Percentiles rank a stretch among this genome's conserved stretches.
Evolutionary conservation across 1,140 invertebrate genomes (phyloP).

Genomic region (Ips nitidus): DNA sequence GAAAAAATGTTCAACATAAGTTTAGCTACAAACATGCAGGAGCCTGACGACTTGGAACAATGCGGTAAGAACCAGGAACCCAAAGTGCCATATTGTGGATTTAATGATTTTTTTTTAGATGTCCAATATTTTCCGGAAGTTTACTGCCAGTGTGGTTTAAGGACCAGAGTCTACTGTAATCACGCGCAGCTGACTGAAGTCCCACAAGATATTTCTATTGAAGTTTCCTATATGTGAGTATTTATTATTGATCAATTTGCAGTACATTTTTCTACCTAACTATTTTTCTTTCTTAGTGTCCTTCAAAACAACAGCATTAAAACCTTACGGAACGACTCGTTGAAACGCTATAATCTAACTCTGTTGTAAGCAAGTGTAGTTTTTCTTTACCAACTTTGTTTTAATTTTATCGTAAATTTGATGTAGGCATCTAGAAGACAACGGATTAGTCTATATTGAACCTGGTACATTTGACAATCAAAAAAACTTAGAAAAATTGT

Average conservation of each 20-base stretch:
- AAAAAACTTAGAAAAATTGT: conserved; percentile 19
- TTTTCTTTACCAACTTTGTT: not conserved
- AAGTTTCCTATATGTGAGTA: conserved; percentile 25
- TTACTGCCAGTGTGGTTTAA: conserved; percentile 21
- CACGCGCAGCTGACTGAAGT: conserved; percentile 13
- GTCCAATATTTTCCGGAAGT: conserved; percentile 6
- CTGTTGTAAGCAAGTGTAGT: conserved; percentile 10
- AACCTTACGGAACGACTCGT: conserved; percentile 2
- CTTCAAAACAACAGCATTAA: conserved; percentile 20
- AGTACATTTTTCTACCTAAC: too few relatives aligned
- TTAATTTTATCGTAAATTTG: not conserved
- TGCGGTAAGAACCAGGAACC: not conserved
- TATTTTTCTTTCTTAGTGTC: not conserved
- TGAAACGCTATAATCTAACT: conserved; percentile 19
- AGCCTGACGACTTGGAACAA: conserved; percentile 3
- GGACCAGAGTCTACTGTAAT: conserved; percentile 24
- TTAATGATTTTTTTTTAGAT: conserved; percentile 14
- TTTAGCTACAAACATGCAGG: not conserved
- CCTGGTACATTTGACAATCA: conserved; percentile 14
- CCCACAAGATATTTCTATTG: conserved; percentile 20
- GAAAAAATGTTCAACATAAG: conserved; percentile 7
- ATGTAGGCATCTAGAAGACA: conserved; percentile 20
- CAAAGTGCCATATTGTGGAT: not conserved
- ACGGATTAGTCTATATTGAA: conserved; percentile 6
- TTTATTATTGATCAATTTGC: not conserved